These are phyloP conservation scores for Cassiopea andromeda DNA, from an alignment of 30 jellyfish, hydroid and myxozoan species.

Conservation along the genomic window DNA sequence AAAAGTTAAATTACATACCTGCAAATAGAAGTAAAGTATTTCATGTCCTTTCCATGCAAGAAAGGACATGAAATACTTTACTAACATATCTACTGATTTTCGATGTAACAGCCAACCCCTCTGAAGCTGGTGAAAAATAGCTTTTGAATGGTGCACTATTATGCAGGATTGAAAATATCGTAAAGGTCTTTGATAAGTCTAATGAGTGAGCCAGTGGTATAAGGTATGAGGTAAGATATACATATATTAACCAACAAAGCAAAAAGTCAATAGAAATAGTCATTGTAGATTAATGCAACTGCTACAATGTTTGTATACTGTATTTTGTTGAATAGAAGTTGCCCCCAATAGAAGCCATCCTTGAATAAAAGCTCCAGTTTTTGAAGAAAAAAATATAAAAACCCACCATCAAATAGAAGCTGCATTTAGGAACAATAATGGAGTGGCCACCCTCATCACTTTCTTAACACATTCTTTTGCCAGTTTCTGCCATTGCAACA, in stretches of 20 bases:
- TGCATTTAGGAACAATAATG: no score
- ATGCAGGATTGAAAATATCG: not conserved
- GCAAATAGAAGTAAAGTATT: not conserved
- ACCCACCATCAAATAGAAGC: no score
- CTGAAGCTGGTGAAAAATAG: not conserved
- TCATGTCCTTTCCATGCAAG: not conserved
- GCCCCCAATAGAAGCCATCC: no score
- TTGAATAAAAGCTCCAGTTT: no score
- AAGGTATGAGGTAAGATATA: not conserved
- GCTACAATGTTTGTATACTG: not conserved
- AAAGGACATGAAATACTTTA: not conserved
- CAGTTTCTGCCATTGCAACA: no score
- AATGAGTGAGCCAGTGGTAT: not conserved
- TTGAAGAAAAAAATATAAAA: no score
- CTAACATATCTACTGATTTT: not conserved
- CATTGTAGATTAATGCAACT: not conserved
- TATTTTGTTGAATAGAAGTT: no score
- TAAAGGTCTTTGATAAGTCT: not conserved
- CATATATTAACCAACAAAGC: not conserved
- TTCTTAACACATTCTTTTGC: no score
- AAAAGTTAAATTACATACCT: no score
- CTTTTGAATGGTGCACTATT: not conserved
- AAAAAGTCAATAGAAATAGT: not conserved
- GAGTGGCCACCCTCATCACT: no score
- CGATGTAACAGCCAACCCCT: not conserved